These are phyloP conservation scores for Ophioderma brevispina DNA, from an alignment of 35 echinoderm and acorn worm genomes.

Conservation along the genomic window DNA sequence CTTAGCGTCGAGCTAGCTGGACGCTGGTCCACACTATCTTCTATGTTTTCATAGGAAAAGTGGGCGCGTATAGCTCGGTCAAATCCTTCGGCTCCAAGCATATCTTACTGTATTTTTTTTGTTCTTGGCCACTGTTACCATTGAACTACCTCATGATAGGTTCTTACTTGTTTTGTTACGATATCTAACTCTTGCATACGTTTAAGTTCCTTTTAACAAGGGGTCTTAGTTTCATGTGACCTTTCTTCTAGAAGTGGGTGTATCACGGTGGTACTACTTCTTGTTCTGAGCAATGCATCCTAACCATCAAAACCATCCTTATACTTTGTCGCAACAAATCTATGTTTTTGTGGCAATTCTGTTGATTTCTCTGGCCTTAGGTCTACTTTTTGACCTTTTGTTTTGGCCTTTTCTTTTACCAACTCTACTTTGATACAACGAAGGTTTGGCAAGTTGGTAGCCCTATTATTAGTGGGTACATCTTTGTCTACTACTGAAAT, in stretches of 20 bases:
- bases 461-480: not conserved
- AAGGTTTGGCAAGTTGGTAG: not conserved
- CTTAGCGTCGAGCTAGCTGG: conserved; percentile 24
- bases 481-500: not conserved
- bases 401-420: not conserved
- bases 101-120: conserved; percentile 47
- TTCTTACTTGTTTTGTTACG: conserved; percentile 4
- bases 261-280: conserved; percentile 45
- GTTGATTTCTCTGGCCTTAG: not conserved
- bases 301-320: conserved; percentile 32
- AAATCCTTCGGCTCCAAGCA: conserved; percentile 20
- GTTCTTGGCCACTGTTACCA: conserved; percentile 35
- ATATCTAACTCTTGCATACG: conserved; percentile 40
- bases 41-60: conserved; percentile 13
- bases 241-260: conserved; percentile 57
- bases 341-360: not conserved
- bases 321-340: not conserved
- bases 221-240: conserved; percentile 36
- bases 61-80: conserved; percentile 53
- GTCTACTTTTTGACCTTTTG: not conserved
- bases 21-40: conserved; percentile 17
- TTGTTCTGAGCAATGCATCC: conserved; percentile 31
- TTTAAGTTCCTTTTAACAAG: conserved; percentile 32
- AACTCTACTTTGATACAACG: too few species aligned
- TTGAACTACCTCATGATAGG: not conserved